These are phyloP conservation scores for Leiothrix lutea DNA, from an alignment of 2,113 vertebrate species.

Conservation along the genomic window DNA sequence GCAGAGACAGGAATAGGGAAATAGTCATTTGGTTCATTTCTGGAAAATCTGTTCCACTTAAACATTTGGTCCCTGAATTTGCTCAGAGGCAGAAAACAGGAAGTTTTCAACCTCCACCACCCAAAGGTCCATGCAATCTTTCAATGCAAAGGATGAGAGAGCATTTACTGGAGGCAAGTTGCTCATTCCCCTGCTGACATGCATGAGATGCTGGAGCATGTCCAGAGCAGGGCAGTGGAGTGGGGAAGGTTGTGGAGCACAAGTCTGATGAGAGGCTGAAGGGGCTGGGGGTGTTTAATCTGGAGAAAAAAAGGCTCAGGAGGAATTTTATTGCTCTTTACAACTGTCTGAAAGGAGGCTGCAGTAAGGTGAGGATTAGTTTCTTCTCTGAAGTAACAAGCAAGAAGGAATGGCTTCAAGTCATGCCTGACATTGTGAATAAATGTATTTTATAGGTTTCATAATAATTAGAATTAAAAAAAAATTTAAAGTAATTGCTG, in stretches of 20 bases:
- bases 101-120: background rate
- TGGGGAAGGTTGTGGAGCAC: background rate
- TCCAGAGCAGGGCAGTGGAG: background rate
- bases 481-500: background rate
- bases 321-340: background rate
- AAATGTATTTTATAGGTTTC: background rate
- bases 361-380: background rate
- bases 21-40: background rate
- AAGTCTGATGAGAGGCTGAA: background rate
- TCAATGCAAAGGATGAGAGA: background rate
- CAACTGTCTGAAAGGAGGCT: background rate
- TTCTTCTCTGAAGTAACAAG: background rate
- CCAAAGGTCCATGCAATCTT: background rate
- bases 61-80: background rate
- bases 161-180: background rate
- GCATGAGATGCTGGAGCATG: background rate
- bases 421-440: background rate
- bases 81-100: background rate
- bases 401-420: background rate
- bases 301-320: background rate
- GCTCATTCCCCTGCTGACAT: background rate
- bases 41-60: background rate
- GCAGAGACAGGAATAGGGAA: background rate
- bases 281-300: background rate
- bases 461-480: background rate